Percentiles rank a stretch among this genome's conserved stretches.
Conservation (phyloP, 2,797 vertebrate species). For the Acridotheres tristis region DNA sequence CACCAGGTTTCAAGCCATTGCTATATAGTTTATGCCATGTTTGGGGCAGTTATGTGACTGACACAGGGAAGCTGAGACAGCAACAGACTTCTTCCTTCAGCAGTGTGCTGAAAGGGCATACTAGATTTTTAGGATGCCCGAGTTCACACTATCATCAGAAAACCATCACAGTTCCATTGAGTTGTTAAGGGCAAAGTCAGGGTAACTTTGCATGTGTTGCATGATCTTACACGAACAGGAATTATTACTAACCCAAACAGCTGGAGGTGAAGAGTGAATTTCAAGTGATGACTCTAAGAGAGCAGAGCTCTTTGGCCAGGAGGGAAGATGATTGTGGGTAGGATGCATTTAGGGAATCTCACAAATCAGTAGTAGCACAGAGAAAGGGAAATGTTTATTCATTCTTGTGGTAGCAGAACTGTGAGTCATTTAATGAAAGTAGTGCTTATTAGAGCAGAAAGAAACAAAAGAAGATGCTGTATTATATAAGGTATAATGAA, state of each 20-base stretch:
- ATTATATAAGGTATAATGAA: not conserved
- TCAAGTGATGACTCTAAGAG: not conserved
- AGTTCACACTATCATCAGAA: not conserved
- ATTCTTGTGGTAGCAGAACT: not conserved
- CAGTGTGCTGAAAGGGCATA: not conserved
- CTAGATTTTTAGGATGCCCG: not conserved
- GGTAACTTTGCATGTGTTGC: not conserved
- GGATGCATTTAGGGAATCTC: not conserved
- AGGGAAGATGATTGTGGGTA: not conserved
- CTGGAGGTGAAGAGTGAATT: not conserved
- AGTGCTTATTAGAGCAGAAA: not conserved
- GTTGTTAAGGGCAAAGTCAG: not conserved
- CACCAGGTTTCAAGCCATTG: not conserved
- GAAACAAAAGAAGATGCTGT: not conserved
- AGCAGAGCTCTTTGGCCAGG: not conserved
- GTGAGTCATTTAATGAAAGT: not conserved
- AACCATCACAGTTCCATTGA: not conserved
- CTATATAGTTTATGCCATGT: not conserved
- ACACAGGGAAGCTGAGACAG: not conserved
- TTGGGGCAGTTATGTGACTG: not conserved
- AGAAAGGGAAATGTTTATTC: not conserved
- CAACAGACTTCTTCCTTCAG: not conserved
- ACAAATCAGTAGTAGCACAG: not conserved
- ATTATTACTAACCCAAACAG: not conserved
- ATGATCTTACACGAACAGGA: not conserved